phyloP scores from a whole-genome alignment of 2,113 vertebrate genomes.

The Willisornis vidua region DNA sequence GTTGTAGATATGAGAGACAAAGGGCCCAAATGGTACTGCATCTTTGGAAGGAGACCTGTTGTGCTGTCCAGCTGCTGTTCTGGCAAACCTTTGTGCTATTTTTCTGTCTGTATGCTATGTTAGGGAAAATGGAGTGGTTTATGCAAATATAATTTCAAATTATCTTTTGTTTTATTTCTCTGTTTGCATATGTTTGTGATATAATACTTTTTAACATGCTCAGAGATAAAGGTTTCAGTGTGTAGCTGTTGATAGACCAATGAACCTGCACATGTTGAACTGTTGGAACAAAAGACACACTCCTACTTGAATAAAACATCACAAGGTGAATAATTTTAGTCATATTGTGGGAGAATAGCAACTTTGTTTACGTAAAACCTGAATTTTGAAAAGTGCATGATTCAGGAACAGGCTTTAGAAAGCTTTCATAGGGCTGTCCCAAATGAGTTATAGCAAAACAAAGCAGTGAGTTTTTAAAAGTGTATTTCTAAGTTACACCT shows the following conservation, averaged over 20 bases:
- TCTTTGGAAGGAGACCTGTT: not conserved
- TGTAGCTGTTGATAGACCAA: not conserved
- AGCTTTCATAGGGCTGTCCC: not conserved
- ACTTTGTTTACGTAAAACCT: not conserved
- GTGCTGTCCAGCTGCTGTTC: not conserved
- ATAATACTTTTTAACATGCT: not conserved
- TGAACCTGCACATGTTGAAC: not conserved
- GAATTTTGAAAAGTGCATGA: not conserved
- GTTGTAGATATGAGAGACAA: not conserved
- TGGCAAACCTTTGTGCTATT: not conserved
- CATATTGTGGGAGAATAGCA: not conserved
- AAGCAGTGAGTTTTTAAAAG: not conserved
- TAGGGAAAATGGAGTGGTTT: not conserved
- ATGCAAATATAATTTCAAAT: not conserved
- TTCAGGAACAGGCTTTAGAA: not conserved
- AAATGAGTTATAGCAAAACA: not conserved
- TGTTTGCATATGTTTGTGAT: not conserved
- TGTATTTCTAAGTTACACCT: not conserved
- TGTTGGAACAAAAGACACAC: not conserved
- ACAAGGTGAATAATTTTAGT: slow-evolving; percentile 35
- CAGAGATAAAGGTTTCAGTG: not conserved
- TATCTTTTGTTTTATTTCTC: not conserved
- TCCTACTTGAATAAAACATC: not conserved
- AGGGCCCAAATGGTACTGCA: not conserved
- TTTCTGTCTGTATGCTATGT: not conserved